phyloP scores from a whole-genome alignment of 2,888 invertebrate genomes.

The Athetis lepigone region DNA sequence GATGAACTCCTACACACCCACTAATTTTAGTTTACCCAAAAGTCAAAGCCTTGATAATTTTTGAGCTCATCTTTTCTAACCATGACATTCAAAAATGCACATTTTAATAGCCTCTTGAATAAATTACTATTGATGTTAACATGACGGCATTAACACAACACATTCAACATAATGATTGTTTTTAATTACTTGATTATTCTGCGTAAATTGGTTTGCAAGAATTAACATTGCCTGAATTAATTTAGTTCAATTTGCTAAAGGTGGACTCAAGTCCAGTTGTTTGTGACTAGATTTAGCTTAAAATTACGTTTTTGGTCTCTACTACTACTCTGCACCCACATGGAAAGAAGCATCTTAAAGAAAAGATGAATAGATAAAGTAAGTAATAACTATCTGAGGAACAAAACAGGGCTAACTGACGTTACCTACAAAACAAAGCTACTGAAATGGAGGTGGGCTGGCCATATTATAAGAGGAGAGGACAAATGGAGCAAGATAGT shows the following conservation, averaged over 20 bases:
- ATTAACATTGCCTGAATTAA: background rate
- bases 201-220: conserved; percentile 1
- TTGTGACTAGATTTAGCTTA: too few species aligned
- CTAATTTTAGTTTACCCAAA: background rate
- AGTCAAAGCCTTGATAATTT: conserved; percentile 9
- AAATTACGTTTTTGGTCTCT: too few species aligned
- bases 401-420: too few species aligned
- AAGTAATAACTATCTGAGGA: too few species aligned
- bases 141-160: background rate
- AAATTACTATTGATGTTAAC: conserved; percentile 3
- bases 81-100: conserved; percentile 29
- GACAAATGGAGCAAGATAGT: too few species aligned
- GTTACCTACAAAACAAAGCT: too few species aligned
- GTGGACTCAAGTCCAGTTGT: conserved; percentile 2
- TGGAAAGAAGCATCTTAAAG: too few species aligned
- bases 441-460: too few species aligned
- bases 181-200: background rate
- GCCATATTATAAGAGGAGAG: too few species aligned
- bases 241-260: conserved; percentile 14
- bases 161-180: background rate
- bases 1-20: background rate
- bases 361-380: too few species aligned
- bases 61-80: background rate
- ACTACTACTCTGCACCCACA: too few species aligned
- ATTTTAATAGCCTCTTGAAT: conserved; percentile 10